These are phyloP conservation scores for Lithodes maja DNA, from an alignment of 2,888 invertebrate genomes.

Conservation along the genomic window DNA sequence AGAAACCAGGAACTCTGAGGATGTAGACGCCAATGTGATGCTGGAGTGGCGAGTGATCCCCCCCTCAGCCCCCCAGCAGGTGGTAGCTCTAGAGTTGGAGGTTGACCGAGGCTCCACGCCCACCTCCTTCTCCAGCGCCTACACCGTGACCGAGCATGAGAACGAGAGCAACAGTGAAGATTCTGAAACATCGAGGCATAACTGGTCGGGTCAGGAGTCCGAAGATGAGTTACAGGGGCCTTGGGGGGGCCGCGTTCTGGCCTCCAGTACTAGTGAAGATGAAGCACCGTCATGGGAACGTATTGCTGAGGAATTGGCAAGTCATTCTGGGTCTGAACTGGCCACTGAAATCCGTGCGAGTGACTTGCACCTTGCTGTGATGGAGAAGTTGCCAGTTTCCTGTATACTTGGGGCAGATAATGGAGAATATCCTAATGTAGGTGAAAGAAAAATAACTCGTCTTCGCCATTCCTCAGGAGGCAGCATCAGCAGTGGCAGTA, in stretches of 20 bases:
- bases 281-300: neutral
- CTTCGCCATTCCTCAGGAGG: slow-evolving; percentile 22
- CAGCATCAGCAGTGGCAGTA: neutral
- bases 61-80: neutral
- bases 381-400: neutral
- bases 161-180: slow-evolving; percentile 50
- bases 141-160: slow-evolving; percentile 60
- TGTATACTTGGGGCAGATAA: neutral
- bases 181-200: slow-evolving; percentile 39
- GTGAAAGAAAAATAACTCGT: neutral
- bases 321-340: neutral
- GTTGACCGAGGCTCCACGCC: slow-evolving; percentile 47
- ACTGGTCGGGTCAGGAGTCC: slow-evolving; percentile 40
- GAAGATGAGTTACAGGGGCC: slow-evolving; percentile 21
- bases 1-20: neutral
- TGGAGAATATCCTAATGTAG: neutral
- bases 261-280: neutral
- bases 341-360: neutral
- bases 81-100: neutral
- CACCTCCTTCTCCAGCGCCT: slow-evolving; percentile 65
- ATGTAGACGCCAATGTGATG: slow-evolving; percentile 16
- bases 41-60: slow-evolving; percentile 57
- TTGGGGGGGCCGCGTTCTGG: neutral
- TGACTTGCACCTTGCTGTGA: neutral
- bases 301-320: neutral